Evolutionary conservation across 2,113 vertebrate species (phyloP).

Genomic region (Pleuronectes platessa): DNA sequence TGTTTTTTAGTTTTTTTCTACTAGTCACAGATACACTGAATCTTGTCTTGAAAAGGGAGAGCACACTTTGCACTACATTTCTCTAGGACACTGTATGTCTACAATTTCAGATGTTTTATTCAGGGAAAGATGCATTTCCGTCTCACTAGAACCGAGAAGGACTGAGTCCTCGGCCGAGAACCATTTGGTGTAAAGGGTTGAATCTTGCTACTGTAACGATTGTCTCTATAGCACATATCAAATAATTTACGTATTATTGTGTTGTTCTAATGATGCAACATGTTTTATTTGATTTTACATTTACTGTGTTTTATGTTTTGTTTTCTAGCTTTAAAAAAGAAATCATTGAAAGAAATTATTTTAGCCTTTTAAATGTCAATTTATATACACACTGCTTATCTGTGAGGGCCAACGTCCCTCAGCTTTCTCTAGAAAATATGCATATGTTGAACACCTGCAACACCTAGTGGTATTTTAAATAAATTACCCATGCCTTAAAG

Average conservation of each 20-base stretch:
- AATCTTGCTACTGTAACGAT: constrained; percentile 42
- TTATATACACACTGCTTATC: constrained; percentile 4
- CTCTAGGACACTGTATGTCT: constrained; percentile 29
- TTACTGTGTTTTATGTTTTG: background rate
- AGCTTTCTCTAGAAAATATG: constrained; percentile 23
- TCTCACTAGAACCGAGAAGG: constrained; percentile 28
- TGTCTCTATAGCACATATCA: too few relatives aligned
- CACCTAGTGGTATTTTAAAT: constrained; percentile 43
- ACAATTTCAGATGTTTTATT: constrained; percentile 30
- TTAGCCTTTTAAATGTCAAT: background rate
- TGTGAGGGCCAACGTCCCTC: background rate
- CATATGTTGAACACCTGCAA: constrained; percentile 28
- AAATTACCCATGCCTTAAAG: constrained; percentile 41
- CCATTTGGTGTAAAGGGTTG: constrained; percentile 9
- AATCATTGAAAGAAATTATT: constrained; percentile 1
- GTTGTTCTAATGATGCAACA: background rate
- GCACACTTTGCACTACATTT: constrained; percentile 58
- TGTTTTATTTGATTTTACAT: background rate
- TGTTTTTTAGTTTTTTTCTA: constrained; percentile 23
- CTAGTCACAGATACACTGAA: constrained; percentile 60
- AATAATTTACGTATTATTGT: background rate
- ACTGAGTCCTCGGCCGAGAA: constrained; percentile 20
- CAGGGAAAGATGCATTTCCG: constrained; percentile 40
- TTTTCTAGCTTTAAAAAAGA: constrained; percentile 33
- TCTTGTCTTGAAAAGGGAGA: constrained; percentile 45